Conservation (phyloP, 1,140 invertebrate genomes). For the Zaprionus nigranus region DNA sequence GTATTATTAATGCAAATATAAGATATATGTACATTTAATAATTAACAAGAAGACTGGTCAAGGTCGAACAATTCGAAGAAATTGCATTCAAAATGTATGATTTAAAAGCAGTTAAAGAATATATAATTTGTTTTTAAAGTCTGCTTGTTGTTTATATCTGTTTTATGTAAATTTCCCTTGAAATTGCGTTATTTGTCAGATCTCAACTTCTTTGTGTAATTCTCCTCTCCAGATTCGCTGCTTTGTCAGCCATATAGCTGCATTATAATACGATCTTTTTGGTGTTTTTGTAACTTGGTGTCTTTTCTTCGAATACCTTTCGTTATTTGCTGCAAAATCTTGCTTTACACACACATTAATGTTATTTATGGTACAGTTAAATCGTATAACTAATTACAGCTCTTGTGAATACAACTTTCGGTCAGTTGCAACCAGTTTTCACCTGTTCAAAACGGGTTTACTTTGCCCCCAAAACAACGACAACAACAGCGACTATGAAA, state of each 20-base stretch:
- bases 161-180: background rate
- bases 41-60: background rate
- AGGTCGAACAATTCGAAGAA: background rate
- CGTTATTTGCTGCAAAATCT: background rate
- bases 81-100: background rate
- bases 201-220: background rate
- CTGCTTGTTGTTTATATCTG: background rate
- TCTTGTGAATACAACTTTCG: constrained; percentile 9
- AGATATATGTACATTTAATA: background rate
- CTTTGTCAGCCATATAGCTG: background rate
- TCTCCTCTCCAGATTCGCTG: background rate
- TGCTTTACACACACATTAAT: constrained; percentile 4
- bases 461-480: background rate
- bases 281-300: constrained; percentile 1
- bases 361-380: constrained; percentile 12
- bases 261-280: background rate
- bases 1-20: background rate
- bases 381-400: constrained; percentile 11
- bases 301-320: background rate
- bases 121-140: background rate
- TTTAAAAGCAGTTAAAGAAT: background rate
- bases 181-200: background rate
- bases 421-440: constrained; percentile 19
- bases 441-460: constrained; percentile 4
- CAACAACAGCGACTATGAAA: constrained; percentile 2